Conservation (phyloP, 2,888 invertebrate species). For the Philereme transversata region DNA sequence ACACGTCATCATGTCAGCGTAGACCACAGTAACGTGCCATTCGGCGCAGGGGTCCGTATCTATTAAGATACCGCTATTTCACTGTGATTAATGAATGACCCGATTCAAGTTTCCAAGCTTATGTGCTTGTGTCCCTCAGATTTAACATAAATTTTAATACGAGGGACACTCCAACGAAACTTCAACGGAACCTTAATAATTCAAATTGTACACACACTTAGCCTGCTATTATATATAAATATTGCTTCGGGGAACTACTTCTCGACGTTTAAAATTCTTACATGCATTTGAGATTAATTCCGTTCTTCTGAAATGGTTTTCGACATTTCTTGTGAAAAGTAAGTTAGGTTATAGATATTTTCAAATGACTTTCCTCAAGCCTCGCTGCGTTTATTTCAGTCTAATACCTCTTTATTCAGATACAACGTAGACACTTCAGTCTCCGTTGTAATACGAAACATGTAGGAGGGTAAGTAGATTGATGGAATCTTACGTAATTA, state of each 20-base stretch:
- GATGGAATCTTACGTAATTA: too few species aligned
- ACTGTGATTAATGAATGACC: conserved; percentile 25
- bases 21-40: conserved; percentile 3
- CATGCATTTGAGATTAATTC: conserved; percentile 8
- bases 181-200: conserved; percentile 26
- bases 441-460: too few species aligned
- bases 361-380: too few species aligned
- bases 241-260: conserved; percentile 22
- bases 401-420: too few species aligned
- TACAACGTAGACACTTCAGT: too few species aligned
- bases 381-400: too few species aligned
- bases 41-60: conserved; percentile 12
- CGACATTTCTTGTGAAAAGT: neutral
- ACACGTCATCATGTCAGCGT: conserved; percentile 4
- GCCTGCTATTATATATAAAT: conserved; percentile 20
- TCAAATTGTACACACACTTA: conserved; percentile 24
- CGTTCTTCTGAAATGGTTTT: conserved; percentile 13
- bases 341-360: too few species aligned
- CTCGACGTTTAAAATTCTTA: conserved; percentile 21
- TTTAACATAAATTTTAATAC: conserved; percentile 29
- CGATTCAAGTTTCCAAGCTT: conserved; percentile 16
- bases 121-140: conserved; percentile 19
- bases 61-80: conserved; percentile 18
- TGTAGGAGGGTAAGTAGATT: too few species aligned
- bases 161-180: conserved; percentile 22